Base-by-base conservation (phyloP, 2,113 vertebrate genomes). In the Nettapus auritus region DNA sequence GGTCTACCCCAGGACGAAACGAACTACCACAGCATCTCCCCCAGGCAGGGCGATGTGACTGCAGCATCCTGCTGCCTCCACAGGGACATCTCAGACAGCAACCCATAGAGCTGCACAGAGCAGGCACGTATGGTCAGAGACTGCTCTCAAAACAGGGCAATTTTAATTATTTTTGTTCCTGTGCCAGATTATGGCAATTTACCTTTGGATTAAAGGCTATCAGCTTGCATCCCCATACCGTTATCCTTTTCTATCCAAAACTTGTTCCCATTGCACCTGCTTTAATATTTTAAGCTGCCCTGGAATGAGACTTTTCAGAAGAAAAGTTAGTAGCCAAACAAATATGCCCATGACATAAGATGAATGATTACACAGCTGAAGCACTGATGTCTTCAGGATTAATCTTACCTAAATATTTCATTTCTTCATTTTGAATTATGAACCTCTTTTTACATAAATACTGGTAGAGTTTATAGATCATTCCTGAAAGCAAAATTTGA, bases 371-470 rank as follows among this genome's bases (percentile, higher is more conserved):
- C 29, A 83, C 64, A 82, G 86, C 46, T 62, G 83, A 88, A 94
- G 70, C 75, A 94, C 67, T 69, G 79, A 85, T 56, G 82, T 66
- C 90, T 75, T 79, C 88, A 82, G 63, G 64, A 95, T 95, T 95
- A 93, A 90, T 95, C 83, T 85, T 71, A 56, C 64, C 82, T 85
- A 93, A 95, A 93, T 82, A 94, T 94, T 96, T 95, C 46, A 96
- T 91, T 93, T 89, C 86, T 93, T 78, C 70, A 42, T 55, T 88
- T 91, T 96, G 90, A 96, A 78, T 96, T 75, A 96, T 86, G 87
- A 96, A 68, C 17, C 40, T 77, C 53, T 89, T 94, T 93, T 90
- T 87, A 97, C 83, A 82, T 74, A 94, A 93, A 81, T 85, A 87
- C 82, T 64, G 62, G 31, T 62, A 40, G 73, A 86, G 62, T 69